These are phyloP conservation scores for Menura novaehollandiae DNA, from an alignment of 2,113 vertebrate genomes.

Conservation along the genomic window DNA sequence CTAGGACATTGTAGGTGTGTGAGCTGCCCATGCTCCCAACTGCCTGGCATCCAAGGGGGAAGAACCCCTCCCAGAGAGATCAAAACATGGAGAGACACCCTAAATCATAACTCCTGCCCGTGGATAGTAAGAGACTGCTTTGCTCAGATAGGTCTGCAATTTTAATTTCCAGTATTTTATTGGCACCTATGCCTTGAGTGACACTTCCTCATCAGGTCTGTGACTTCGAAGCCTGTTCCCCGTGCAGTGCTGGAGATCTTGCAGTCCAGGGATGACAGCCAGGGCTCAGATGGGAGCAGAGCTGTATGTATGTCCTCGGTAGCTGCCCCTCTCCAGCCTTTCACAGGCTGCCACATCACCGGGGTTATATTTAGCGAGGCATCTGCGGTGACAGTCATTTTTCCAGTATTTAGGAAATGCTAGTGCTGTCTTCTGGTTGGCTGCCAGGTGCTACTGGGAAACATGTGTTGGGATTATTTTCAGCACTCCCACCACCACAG, in stretches of 20 bases:
- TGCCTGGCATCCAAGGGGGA: neutral
- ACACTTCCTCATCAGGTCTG: neutral
- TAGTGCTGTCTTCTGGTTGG: conserved; percentile 68
- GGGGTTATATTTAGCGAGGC: conserved; percentile 63
- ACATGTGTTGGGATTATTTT: conserved; percentile 77
- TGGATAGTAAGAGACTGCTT: neutral
- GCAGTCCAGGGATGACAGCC: neutral
- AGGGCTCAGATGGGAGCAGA: neutral
- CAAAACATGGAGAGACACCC: neutral
- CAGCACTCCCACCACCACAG: conserved; percentile 36
- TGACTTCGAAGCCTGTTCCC: neutral
- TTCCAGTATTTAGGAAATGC: conserved; percentile 70
- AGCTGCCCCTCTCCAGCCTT: conserved; percentile 24
- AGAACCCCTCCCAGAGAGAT: neutral
- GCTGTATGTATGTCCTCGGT: neutral
- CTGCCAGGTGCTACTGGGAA: conserved; percentile 72
- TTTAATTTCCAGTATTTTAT: neutral
- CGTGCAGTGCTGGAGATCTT: neutral
- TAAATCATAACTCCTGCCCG: neutral
- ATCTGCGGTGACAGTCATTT: conserved; percentile 68
- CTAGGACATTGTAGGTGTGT: neutral
- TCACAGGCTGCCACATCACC: conserved; percentile 44
- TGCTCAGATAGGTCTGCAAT: neutral
- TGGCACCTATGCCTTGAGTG: neutral
- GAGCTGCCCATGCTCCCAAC: neutral